phyloP scores from a whole-genome alignment of 1,140 invertebrate genomes.

The Odontomachus brunneus region DNA sequence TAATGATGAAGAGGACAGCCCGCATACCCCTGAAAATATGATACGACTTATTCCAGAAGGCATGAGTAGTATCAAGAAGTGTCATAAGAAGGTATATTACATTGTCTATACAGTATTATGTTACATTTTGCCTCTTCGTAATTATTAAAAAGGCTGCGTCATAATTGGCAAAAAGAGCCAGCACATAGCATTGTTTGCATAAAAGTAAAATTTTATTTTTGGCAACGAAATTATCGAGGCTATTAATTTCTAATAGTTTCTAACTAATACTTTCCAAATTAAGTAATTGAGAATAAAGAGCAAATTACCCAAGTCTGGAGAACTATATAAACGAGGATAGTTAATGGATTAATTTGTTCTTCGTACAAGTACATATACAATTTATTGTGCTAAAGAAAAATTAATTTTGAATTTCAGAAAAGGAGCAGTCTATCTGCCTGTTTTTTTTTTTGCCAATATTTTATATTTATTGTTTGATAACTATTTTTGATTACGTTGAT shows the following conservation, averaged over 20 bases:
- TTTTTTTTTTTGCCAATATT: neutral
- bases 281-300: too few species aligned
- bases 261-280: too few species aligned
- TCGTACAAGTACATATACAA: too few species aligned
- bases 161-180: slow-evolving; percentile 4
- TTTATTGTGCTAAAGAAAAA: slow-evolving; percentile 29
- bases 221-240: too few species aligned
- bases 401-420: slow-evolving; percentile 10
- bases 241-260: too few species aligned
- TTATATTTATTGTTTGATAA: slow-evolving; percentile 12
- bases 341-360: too few species aligned
- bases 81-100: slow-evolving; percentile 80
- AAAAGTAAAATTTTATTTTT: neutral
- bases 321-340: too few species aligned
- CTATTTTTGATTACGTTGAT: too few species aligned
- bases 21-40: slow-evolving; percentile 78
- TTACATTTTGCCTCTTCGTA: slow-evolving; percentile 28
- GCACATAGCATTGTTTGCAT: neutral
- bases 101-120: neutral
- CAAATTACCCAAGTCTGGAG: too few species aligned
- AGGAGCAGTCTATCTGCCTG: neutral
- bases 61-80: slow-evolving; percentile 82
- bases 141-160: neutral
- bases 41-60: slow-evolving; percentile 79
- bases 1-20: slow-evolving; percentile 66